Percentiles rank a stretch among this genome's conserved stretches.
These are phyloP conservation scores for Noctuana brunneofusca DNA, from an alignment of 2,888 invertebrate species.

Conservation along the genomic window DNA sequence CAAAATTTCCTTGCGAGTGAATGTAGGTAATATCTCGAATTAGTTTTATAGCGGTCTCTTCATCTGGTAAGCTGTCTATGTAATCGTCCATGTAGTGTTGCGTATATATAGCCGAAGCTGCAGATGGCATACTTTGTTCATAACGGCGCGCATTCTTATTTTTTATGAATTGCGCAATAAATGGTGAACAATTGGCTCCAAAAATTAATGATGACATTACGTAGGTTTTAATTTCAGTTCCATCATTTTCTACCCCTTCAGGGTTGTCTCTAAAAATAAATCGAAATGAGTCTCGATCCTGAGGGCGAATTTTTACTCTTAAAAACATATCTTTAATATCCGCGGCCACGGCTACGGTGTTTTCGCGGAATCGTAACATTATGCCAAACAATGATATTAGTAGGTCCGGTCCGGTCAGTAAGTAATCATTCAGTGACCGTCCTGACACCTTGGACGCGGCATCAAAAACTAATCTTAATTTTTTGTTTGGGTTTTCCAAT, in stretches of 20 bases:
- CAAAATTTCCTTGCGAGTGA: constrained; percentile 31
- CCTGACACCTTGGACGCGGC: constrained; percentile 37
- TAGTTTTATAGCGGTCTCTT: constrained; percentile 9
- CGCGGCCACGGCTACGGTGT: constrained; percentile 39
- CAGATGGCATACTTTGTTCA: constrained; percentile 16
- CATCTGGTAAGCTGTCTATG: constrained; percentile 6
- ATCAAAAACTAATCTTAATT: constrained; percentile 41
- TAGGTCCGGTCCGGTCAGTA: constrained; percentile 42
- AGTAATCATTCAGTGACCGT: constrained; percentile 40
- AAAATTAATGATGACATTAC: constrained; percentile 34
- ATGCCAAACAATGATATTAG: constrained; percentile 48
- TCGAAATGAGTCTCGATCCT: constrained; percentile 36
- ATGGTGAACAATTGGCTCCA: constrained; percentile 36
- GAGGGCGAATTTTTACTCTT: constrained; percentile 32
- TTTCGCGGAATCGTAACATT: constrained; percentile 49
- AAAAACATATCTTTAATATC: constrained; percentile 41
- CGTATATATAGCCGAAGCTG: background rate
- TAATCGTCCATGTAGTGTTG: constrained; percentile 21
- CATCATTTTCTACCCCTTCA: background rate
- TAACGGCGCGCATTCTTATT: constrained; percentile 35
- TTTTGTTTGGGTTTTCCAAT: constrained; percentile 33
- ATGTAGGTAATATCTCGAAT: constrained; percentile 14
- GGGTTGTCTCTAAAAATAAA: constrained; percentile 4
- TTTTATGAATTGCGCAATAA: constrained; percentile 38
- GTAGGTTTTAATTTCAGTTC: background rate